Evolutionary conservation across 1,140 invertebrate genomes (phyloP).

Genomic region (Subanguina moxae): DNA sequence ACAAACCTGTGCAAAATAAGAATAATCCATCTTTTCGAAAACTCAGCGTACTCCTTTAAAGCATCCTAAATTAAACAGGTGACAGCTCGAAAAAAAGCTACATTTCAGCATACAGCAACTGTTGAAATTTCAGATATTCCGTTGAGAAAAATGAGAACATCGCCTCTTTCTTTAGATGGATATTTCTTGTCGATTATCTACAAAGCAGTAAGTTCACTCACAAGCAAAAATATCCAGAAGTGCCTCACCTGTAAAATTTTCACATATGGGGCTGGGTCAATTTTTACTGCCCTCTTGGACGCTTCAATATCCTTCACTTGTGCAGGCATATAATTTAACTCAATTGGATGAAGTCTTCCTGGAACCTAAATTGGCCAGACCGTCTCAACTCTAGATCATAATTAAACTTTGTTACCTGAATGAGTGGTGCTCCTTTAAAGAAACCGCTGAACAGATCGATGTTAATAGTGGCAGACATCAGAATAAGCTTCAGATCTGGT

Average conservation of each 20-base stretch:
- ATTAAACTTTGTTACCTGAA: slow-evolving; percentile 71
- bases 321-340: slow-evolving; percentile 39
- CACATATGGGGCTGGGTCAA: slow-evolving; percentile 84
- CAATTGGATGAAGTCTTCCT: slow-evolving; percentile 80
- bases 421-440: slow-evolving; percentile 76
- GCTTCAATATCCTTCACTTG: slow-evolving; percentile 39
- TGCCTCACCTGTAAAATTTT: slow-evolving; percentile 72
- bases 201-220: slow-evolving; percentile 10
- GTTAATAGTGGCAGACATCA: slow-evolving; percentile 99
- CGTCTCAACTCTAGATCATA: slow-evolving; percentile 12
- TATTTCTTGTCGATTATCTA: slow-evolving; percentile 73
- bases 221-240: slow-evolving; percentile 9
- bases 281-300: slow-evolving; percentile 68
- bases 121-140: slow-evolving; percentile 89
- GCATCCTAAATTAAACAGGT: slow-evolving; percentile 64
- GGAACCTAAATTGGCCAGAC: slow-evolving; percentile 76
- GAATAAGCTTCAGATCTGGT: slow-evolving; percentile 79
- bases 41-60: slow-evolving; percentile 72
- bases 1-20: slow-evolving; percentile 76
- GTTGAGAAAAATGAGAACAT: slow-evolving; percentile 91
- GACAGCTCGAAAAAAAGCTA: too few relatives aligned
- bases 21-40: slow-evolving; percentile 84
- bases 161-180: slow-evolving; percentile 78
- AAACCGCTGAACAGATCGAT: slow-evolving; percentile 84
- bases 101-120: slow-evolving; percentile 66